Conservation (phyloP, 2,888 invertebrate species). For the Macrophya alboannulata region DNA sequence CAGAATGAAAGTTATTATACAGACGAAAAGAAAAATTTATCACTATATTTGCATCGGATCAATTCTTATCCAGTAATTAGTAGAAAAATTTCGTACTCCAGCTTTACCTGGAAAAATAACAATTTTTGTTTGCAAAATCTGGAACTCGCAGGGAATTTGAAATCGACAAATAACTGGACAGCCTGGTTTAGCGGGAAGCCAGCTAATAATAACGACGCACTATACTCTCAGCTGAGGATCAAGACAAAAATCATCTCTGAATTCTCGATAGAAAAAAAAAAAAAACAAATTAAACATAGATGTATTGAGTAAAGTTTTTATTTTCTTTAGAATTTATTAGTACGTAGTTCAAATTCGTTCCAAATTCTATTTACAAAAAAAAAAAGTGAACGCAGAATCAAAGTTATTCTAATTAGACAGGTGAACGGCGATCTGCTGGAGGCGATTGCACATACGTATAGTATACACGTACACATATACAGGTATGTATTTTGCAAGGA, state of each 20-base stretch:
- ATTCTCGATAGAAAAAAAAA: not conserved
- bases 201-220: not conserved
- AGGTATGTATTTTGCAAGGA: not conserved
- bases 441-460: conserved; percentile 9
- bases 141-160: too few relatives aligned
- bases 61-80: too few relatives aligned
- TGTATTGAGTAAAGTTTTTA: not conserved
- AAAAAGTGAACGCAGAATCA: not conserved
- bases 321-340: not conserved
- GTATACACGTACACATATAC: not conserved
- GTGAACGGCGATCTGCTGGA: conserved; percentile 24
- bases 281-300: not conserved
- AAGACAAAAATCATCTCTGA: not conserved
- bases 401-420: conserved; percentile 37
- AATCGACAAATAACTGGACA: too few relatives aligned
- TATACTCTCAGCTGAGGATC: not conserved
- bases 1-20: too few relatives aligned
- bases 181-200: not conserved
- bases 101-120: too few relatives aligned
- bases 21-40: too few relatives aligned
- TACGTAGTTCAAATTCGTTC: not conserved
- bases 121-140: too few relatives aligned
- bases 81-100: too few relatives aligned
- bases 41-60: too few relatives aligned
- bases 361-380: conserved; percentile 26